Conservation (phyloP, 2,797 vertebrate genomes). For the Etheostoma nigrum region DNA sequence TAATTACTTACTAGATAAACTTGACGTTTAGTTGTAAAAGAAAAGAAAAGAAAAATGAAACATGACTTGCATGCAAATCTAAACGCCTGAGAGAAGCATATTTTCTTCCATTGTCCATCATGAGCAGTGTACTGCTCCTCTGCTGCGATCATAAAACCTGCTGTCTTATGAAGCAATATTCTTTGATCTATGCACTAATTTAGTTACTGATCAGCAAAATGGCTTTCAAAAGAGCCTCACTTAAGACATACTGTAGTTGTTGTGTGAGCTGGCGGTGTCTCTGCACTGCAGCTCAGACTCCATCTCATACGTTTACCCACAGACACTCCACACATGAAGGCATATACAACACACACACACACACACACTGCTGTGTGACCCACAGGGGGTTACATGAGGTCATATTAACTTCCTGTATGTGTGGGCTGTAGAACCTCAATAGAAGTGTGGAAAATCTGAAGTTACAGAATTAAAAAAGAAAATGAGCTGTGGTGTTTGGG, state of each 20-base stretch:
- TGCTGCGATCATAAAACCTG: conserved; percentile 36
- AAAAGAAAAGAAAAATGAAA: not conserved
- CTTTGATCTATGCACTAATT: conserved; percentile 48
- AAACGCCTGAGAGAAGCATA: conserved; percentile 4
- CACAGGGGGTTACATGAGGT: conserved; percentile 56
- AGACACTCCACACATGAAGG: conserved; percentile 45
- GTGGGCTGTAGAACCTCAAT: conserved; percentile 8
- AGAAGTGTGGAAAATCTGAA: conserved; percentile 13
- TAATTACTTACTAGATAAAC: conserved; percentile 29
- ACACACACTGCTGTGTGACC: conserved; percentile 24
- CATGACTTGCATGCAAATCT: not conserved
- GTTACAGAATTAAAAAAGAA: conserved; percentile 20
- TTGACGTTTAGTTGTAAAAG: not conserved
- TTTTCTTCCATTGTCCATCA: conserved; percentile 6
- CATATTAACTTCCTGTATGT: conserved; percentile 42
- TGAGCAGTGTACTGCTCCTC: not conserved
- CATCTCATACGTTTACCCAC: conserved; percentile 49
- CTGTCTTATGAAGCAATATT: conserved; percentile 33
- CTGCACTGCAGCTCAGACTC: conserved; percentile 72
- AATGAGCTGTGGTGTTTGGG: conserved; percentile 35
- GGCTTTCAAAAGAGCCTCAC: conserved; percentile 22
- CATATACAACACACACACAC: conserved; percentile 15
- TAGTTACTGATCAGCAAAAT: conserved; percentile 42
- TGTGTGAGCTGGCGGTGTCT: conserved; percentile 42
- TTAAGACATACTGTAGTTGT: conserved; percentile 26